These are phyloP conservation scores for Emys orbicularis DNA, from an alignment of 2,797 vertebrate species.

Conservation along the genomic window DNA sequence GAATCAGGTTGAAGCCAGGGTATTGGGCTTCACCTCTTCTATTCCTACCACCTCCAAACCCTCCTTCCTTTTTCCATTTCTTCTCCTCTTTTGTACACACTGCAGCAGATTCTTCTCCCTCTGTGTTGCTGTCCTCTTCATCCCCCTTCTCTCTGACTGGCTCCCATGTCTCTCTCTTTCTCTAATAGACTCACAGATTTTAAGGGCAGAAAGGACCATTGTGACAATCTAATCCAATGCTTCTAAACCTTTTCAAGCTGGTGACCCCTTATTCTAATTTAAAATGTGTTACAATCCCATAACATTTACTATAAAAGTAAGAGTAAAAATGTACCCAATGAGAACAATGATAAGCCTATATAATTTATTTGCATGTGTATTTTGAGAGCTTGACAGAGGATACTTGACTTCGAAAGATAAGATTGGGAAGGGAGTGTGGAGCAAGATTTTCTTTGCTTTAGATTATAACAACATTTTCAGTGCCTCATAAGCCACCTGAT, in stretches of 20 bases:
- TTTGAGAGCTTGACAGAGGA: not conserved
- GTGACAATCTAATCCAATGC: not conserved
- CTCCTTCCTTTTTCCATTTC: not conserved
- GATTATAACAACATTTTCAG: not conserved
- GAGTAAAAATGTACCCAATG: not conserved
- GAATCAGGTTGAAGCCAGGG: not conserved
- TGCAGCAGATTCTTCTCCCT: not conserved
- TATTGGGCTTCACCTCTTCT: not conserved
- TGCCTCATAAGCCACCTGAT: not conserved
- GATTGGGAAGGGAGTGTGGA: not conserved
- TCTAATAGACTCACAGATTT: not conserved
- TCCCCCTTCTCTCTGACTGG: not conserved
- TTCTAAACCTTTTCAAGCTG: not conserved
- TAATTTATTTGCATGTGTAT: not conserved
- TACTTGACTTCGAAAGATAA: not conserved
- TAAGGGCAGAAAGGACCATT: not conserved
- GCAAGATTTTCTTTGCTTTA: not conserved
- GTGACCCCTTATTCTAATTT: not conserved
- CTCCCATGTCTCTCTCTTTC: not conserved
- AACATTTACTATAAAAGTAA: not conserved
- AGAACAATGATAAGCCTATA: not conserved
- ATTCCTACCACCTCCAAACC: not conserved
- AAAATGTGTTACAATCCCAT: not conserved
- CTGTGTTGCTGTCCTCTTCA: fast-evolving
- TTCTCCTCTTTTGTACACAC: not conserved